phyloP scores from a whole-genome alignment of 2,888 invertebrate species.

The Cheilosia grossa region DNA sequence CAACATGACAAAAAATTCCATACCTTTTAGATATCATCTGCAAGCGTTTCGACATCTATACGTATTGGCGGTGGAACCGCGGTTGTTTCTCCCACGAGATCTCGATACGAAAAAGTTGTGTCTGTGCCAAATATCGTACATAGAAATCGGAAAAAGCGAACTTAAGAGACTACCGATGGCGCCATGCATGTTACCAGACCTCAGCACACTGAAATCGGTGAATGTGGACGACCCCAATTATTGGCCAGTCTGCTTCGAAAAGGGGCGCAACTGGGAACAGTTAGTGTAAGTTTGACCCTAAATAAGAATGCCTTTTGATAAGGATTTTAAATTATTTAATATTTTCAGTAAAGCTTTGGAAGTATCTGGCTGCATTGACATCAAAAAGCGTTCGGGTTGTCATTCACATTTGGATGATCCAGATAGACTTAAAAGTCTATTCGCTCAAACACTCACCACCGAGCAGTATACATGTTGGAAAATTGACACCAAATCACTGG shows the following conservation, averaged over 20 bases:
- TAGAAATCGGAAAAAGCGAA: conserved; percentile 84
- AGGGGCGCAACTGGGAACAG: conserved; percentile 92
- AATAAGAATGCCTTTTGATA: conserved; percentile 6
- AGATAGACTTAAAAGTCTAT: conserved; percentile 89
- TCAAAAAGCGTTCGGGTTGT: conserved; percentile 95
- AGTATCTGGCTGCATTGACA: conserved; percentile 89
- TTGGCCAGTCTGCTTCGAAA: conserved; percentile 94
- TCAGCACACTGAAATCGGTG: conserved; percentile 89
- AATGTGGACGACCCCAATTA: conserved; percentile 92
- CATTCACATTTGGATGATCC: conserved; percentile 94
- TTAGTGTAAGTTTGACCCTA: conserved; percentile 85
- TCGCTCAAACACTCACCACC: conserved; percentile 91
- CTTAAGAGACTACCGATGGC: conserved; percentile 86
- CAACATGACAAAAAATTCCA: not conserved
- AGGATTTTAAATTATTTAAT: conserved; percentile 56
- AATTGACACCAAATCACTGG: conserved; percentile 86
- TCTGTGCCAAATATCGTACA: conserved; percentile 89
- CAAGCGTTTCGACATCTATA: conserved; percentile 99
- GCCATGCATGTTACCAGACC: conserved; percentile 93
- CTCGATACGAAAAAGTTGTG: conserved; percentile 91
- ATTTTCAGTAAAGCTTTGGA: conserved; percentile 86
- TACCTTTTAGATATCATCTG: conserved; percentile 91
- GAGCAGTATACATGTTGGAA: conserved; percentile 84
- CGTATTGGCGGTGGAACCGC: conserved; percentile 95
- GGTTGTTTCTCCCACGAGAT: conserved; percentile 94